Percentiles rank a stretch among this genome's conserved stretches.
Evolutionary conservation across 1,140 invertebrate species (phyloP).

Genomic region (Trachelipus rathkii): DNA sequence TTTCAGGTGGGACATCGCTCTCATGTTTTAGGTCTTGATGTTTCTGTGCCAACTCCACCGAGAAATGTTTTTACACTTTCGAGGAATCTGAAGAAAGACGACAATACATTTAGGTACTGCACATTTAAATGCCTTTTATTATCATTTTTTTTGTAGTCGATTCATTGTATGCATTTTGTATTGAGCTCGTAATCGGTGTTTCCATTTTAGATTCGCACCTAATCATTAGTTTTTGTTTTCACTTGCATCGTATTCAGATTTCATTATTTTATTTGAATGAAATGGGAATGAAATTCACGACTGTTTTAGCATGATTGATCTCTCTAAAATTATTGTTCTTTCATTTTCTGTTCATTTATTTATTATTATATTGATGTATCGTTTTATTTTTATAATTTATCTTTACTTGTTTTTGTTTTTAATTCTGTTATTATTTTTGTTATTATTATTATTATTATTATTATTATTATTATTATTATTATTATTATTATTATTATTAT

Average conservation of each 20-base stretch:
- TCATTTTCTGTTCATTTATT: too few species aligned
- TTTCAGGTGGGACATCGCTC: background rate
- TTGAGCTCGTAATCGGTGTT: too few species aligned
- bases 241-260: too few species aligned
- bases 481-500: background rate
- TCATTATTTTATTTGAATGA: too few species aligned
- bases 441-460: slow-evolving; percentile 9
- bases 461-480: slow-evolving; percentile 16
- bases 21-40: slow-evolving; percentile 16
- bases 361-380: background rate
- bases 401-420: background rate
- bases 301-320: too few species aligned
- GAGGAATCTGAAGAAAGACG: background rate
- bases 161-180: too few species aligned
- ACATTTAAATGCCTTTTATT: too few species aligned
- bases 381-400: slow-evolving; percentile 1
- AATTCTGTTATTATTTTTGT: background rate
- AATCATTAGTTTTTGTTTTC: too few species aligned
- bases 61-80: slow-evolving; percentile 2
- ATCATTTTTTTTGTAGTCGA: too few species aligned
- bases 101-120: slow-evolving; percentile 24
- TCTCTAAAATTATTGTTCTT: too few species aligned
- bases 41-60: slow-evolving; percentile 12
- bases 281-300: too few species aligned
- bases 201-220: too few species aligned